Evolutionary conservation across 2,888 invertebrate genomes (phyloP).

Genomic region (Heliconius sara): DNA sequence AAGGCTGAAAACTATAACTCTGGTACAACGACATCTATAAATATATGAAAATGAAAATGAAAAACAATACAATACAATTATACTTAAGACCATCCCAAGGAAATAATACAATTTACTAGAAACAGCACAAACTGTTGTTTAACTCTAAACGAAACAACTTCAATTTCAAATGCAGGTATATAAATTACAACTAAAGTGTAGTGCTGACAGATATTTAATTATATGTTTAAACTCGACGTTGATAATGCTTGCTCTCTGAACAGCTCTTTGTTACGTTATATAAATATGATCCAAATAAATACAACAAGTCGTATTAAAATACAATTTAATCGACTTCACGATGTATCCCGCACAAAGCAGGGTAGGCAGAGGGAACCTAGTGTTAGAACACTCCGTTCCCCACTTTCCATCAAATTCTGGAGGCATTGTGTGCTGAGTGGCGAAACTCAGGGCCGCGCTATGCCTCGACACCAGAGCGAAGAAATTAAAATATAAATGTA

Average conservation of each 20-base stretch:
- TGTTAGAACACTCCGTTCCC: too few relatives aligned
- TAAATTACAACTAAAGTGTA: slow-evolving; percentile 16
- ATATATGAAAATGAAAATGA: background rate
- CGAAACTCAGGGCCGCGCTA: too few relatives aligned
- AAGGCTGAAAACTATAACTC: background rate
- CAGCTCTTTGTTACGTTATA: background rate
- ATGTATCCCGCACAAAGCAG: too few relatives aligned
- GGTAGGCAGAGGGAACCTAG: too few relatives aligned
- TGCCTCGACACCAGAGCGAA: too few relatives aligned
- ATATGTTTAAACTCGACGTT: slow-evolving; percentile 25
- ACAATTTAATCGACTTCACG: too few relatives aligned
- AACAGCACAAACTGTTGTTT: background rate
- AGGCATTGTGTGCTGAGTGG: too few relatives aligned
- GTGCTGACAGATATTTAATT: slow-evolving; percentile 9
- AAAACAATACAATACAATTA: background rate
- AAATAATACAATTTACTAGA: slow-evolving; percentile 8
- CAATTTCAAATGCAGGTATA: slow-evolving; percentile 11
- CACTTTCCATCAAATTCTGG: too few relatives aligned
- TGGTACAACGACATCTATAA: background rate
- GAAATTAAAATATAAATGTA: too few relatives aligned
- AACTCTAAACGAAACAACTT: background rate
- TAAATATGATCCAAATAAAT: background rate
- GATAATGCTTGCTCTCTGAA: background rate
- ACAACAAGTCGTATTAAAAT: background rate
- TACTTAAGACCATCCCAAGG: background rate